Evolutionary conservation across 2,113 vertebrate genomes (phyloP).

Genomic region (Aplodontia rufa): DNA sequence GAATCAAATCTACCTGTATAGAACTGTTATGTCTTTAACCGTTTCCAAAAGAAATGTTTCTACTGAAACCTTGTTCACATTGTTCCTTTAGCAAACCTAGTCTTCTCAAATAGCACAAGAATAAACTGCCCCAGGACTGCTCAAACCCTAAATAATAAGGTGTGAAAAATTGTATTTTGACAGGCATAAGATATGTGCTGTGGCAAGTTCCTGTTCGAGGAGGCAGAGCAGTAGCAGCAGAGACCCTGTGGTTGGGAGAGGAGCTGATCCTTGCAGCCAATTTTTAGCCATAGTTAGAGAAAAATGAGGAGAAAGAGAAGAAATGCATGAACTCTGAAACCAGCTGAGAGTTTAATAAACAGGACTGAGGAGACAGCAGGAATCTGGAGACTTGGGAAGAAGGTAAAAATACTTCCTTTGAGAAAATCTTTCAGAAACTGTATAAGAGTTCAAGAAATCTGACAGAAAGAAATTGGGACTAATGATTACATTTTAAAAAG

Average conservation of each 20-base stretch:
- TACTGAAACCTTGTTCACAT: neutral
- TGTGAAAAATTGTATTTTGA: conserved; percentile 22
- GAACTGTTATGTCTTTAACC: neutral
- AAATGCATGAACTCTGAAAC: conserved; percentile 31
- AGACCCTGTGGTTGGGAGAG: neutral
- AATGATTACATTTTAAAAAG: conserved; percentile 39
- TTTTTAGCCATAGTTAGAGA: neutral
- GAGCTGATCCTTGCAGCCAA: neutral
- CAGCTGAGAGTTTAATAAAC: conserved; percentile 16
- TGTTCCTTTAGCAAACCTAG: conserved; percentile 15
- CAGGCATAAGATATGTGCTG: neutral
- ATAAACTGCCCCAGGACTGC: conserved; percentile 12
- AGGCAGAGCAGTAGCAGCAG: neutral
- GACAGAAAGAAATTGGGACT: conserved; percentile 50
- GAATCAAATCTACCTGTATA: neutral
- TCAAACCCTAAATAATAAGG: conserved; percentile 27
- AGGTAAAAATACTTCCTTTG: conserved; percentile 50
- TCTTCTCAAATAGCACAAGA: neutral
- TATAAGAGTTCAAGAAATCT: conserved; percentile 40
- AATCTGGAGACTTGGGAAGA: conserved; percentile 33
- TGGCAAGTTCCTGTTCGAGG: neutral
- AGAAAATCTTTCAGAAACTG: conserved; percentile 40
- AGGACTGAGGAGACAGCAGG: conserved; percentile 5
- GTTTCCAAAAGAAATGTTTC: conserved; percentile 6
- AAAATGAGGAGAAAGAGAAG: conserved; percentile 30